Conservation (phyloP, 2,113 vertebrate genomes). For the Carettochelys insculpta region DNA sequence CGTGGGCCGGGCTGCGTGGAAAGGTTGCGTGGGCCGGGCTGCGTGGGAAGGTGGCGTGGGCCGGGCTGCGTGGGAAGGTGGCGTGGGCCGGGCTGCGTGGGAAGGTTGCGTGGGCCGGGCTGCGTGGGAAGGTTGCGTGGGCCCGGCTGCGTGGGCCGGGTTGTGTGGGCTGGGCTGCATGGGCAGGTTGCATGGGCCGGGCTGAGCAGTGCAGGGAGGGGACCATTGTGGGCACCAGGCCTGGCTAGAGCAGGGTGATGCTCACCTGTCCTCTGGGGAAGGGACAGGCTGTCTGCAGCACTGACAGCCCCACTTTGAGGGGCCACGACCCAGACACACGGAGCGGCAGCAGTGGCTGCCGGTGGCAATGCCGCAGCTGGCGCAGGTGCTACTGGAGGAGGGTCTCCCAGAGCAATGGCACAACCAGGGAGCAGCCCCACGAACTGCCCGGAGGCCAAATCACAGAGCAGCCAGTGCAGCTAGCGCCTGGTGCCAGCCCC, state of each 20-base stretch:
- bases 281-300: neutral
- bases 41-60: too few relatives aligned
- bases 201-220: accelerated
- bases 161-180: too few relatives aligned
- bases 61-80: too few relatives aligned
- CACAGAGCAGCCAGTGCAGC: neutral
- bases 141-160: too few relatives aligned
- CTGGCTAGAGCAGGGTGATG: neutral
- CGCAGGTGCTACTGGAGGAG: neutral
- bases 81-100: too few relatives aligned
- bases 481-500: neutral
- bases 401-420: neutral
- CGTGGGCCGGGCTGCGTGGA: too few relatives aligned
- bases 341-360: constrained; percentile 72
- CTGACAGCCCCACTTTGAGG: constrained; percentile 41
- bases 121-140: too few relatives aligned
- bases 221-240: accelerated
- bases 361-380: constrained; percentile 56
- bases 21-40: too few relatives aligned
- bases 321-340: constrained; percentile 40
- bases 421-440: neutral
- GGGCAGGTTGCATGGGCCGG: too few relatives aligned
- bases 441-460: neutral
- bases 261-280: neutral
- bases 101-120: too few relatives aligned